These are phyloP conservation scores for Channa argus DNA, from an alignment of 2,113 vertebrate species.

Conservation along the genomic window DNA sequence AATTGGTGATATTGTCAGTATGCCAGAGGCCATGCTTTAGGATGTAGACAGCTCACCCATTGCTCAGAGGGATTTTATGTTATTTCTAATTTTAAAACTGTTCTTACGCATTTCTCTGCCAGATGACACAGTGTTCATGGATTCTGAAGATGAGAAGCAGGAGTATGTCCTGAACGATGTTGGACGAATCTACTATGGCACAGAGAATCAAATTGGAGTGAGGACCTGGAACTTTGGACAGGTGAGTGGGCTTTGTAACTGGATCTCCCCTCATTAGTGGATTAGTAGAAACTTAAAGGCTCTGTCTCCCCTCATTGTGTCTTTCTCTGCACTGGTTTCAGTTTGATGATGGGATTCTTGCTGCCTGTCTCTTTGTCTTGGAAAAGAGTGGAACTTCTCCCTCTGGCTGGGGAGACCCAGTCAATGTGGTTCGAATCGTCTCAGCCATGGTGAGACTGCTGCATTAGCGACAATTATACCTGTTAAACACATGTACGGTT, in stretches of 20 bases:
- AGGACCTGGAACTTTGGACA: conserved; percentile 93
- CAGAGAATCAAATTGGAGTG: conserved; percentile 88
- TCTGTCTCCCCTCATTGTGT: neutral
- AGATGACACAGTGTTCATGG: conserved; percentile 90
- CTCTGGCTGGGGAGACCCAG: conserved; percentile 85
- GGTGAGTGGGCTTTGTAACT: conserved; percentile 66
- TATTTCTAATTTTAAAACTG: conserved; percentile 10
- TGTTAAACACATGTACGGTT: no score
- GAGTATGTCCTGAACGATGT: conserved; percentile 91
- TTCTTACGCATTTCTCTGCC: conserved; percentile 1
- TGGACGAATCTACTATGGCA: conserved; percentile 91
- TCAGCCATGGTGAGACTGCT: conserved; percentile 87
- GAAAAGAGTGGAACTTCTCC: conserved; percentile 85
- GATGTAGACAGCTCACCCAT: conserved; percentile 2
- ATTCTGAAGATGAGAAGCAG: conserved; percentile 82
- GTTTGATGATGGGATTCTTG: conserved; percentile 88
- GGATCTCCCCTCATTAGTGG: neutral
- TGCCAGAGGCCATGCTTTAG: neutral
- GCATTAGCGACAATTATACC: no score
- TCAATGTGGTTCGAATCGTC: conserved; percentile 88
- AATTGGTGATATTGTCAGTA: neutral
- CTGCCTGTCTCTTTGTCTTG: conserved; percentile 86
- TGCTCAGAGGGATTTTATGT: neutral
- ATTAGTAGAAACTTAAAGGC: neutral
- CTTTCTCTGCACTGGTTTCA: conserved; percentile 58